Evolutionary conservation across 2,888 invertebrate genomes (phyloP), one percentile per base, ranked within the genome.

Genomic region (Steinernema hermaphroditum): DNA sequence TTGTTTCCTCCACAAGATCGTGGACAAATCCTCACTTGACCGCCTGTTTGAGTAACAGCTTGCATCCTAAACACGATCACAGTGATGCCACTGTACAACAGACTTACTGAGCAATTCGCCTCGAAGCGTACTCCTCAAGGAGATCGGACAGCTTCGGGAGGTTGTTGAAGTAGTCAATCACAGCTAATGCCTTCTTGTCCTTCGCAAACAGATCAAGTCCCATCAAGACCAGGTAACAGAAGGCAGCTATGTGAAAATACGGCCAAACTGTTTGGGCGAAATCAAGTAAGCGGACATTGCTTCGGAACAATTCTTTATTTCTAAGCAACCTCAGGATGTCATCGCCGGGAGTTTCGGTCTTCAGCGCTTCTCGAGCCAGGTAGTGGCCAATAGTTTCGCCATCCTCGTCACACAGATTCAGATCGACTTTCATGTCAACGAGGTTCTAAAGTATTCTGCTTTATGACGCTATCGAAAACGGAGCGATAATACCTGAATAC

Each of bases 371-470:
- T 32, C 62, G 62, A 12, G 29, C 62, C 6, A 62, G 34, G 16
- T 62, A 62, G 27, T 62, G 62, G 4, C 62, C 62, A 29, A 62
- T 62, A 2, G 62, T 62, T 32, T 62, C 62, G 29, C 62, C 62
- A 27, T 62, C 27, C 2, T 62, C 32, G 16, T 62, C 62, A 14
- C 34, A n/a, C 1, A 62, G 16, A 32, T 62, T 62, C 8, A 62
- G 62, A 62, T 62, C 62, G 8, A 54, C 24, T 16, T 54, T 54
- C 54, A 54, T 54, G 54, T 54, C 54, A 6, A 54, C 54, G 6
- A 54, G 54, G 16, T 54, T 54, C 54, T 46, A 46, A 9, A 24
- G 24, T 12, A 50, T n/a, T 50, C 24, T 50, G 1, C 50, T 50
- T 12, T 22, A 50, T 6, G 24, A 50, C 2, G 16, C 14, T 14